Base-by-base conservation (phyloP, 2,888 invertebrate species). In the Drosophila helvetica region DNA sequence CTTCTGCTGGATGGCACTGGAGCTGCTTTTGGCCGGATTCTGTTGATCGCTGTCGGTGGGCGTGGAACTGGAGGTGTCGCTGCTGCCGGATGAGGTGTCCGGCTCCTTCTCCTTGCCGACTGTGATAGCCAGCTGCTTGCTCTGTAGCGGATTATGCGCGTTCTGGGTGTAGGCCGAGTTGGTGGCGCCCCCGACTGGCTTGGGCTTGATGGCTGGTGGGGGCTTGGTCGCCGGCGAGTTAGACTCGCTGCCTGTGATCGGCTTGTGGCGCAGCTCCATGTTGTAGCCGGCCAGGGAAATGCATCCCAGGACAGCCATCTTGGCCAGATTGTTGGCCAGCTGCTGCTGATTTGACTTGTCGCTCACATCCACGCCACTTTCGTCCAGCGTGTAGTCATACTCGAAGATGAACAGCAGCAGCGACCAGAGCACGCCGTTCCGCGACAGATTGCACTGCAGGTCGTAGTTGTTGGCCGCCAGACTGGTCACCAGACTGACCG, bases 331-430 rank as follows among this genome's bases (percentile, higher is more conserved):
- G 91, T 99, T 99, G n/a, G 97, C 95, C 22, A 97, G 94, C 92
- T 98, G 98, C 94, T 99, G 95, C 61, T 97, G 96, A 91, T 98
- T 98, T 4, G 96, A 95, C 56, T 96, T 95, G 85, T 96, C 96
- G 79, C 94, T 95, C 25, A 95, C 95, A 80, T 97, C 96, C 0
- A 99, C 96, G 0, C 99, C 99, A 56, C 98, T 97, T 93, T 99
- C 99, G 65, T 98, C 96, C 79, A 99, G 93, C 5, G 99, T 99
- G 92, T 96, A 99, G 93, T 99, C 99, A 92, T 98, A 99, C 71
- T 96, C 96, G 92, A 99, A 97, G 91, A 97, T 95, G 82, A 97
- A 96, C 0, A 97, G 94, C 45, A 99, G 92, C 57, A 99, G 93
- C 86, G 98, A 98, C 96, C 98, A 99, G 4, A 99, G 91, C 0